These are phyloP conservation scores for Micoletzkya japonica DNA, from an alignment of 2,888 invertebrate genomes.

Conservation along the genomic window DNA sequence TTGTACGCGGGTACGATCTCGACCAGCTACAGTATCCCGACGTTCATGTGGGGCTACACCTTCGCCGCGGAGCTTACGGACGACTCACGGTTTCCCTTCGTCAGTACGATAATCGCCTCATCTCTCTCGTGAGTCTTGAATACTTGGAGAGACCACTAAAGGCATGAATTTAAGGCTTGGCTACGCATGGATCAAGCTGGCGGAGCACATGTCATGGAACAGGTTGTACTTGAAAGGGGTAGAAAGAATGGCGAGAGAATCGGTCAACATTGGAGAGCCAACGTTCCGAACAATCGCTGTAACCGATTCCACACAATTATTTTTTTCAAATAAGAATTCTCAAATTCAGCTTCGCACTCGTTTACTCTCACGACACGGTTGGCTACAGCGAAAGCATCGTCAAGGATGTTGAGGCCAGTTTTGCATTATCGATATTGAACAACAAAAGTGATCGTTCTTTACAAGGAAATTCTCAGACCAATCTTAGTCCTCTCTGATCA, in stretches of 20 bases:
- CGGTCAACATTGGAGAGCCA: too few species aligned
- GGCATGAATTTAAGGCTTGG: background rate
- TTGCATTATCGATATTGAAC: background rate
- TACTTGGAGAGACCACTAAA: background rate
- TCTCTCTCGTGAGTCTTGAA: conserved; percentile 6
- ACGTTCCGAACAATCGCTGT: too few species aligned
- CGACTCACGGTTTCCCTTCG: conserved; percentile 35
- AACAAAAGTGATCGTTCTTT: background rate
- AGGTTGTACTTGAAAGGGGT: too few species aligned
- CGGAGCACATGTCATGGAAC: background rate
- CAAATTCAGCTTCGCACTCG: conserved; percentile 7
- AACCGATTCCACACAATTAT: too few species aligned
- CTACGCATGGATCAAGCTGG: background rate
- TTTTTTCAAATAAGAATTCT: too few species aligned
- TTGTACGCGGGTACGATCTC: conserved; percentile 30
- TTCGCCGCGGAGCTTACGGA: conserved; percentile 35
- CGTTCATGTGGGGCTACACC: conserved; percentile 42
- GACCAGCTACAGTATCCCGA: conserved; percentile 38
- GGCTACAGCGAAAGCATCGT: conserved; percentile 13
- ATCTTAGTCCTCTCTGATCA: background rate
- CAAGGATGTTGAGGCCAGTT: background rate
- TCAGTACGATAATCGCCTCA: conserved; percentile 26
- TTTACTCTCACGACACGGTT: conserved; percentile 12
- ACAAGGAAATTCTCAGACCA: background rate
- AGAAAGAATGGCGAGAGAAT: too few species aligned